Percentiles rank a stretch among this genome's conserved stretches.
These are phyloP conservation scores for Parotocinclus haroldoi DNA, from an alignment of 2,797 vertebrate genomes.

Conservation along the genomic window DNA sequence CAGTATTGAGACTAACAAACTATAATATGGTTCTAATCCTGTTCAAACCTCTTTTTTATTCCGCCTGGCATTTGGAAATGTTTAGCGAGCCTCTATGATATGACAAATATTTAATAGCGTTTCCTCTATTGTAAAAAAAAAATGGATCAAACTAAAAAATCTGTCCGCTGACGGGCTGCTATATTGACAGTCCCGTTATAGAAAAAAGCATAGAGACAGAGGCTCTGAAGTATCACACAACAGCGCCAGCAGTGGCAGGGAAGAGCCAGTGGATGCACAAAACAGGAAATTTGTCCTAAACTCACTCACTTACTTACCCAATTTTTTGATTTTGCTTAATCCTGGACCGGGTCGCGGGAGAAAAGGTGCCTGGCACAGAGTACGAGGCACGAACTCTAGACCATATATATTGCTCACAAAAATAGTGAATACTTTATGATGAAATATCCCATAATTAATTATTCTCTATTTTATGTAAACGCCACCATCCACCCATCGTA, in stretches of 20 bases:
- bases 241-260: conserved; percentile 31
- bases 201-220: neutral
- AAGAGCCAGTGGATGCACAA: conserved; percentile 6
- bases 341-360: too few species aligned
- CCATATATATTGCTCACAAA: too few species aligned
- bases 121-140: too few species aligned
- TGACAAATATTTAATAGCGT: neutral
- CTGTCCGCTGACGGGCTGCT: neutral
- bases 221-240: neutral
- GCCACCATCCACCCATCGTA: too few species aligned
- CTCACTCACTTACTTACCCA: too few species aligned
- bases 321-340: too few species aligned
- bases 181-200: neutral
- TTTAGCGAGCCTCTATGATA: neutral
- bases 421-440: too few species aligned
- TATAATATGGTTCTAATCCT: conserved; percentile 17
- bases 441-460: too few species aligned
- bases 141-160: neutral
- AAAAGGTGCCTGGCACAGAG: too few species aligned
- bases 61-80: conserved; percentile 49
- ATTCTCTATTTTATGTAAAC: too few species aligned
- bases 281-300: too few species aligned
- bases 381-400: too few species aligned
- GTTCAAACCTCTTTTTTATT: conserved; percentile 57
- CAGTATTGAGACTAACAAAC: neutral